phyloP scores from a whole-genome alignment of 2,888 invertebrate species.

The Epirrhoe tristata region DNA sequence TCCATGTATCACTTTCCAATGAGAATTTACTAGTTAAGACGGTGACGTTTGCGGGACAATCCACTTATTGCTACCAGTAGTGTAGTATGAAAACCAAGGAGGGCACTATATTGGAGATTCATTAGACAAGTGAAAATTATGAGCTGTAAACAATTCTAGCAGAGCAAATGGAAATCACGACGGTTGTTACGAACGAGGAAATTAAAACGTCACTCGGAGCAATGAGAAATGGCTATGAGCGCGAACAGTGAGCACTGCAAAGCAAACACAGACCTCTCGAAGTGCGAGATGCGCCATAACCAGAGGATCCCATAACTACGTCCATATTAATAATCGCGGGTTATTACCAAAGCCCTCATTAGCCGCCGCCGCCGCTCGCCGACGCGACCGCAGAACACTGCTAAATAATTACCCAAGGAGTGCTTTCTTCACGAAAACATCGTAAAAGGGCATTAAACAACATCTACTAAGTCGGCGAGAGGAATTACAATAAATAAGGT shows the following conservation, averaged over 20 bases:
- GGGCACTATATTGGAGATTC: slow-evolving; percentile 51
- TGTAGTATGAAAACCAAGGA: slow-evolving; percentile 53
- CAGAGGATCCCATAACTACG: slow-evolving; percentile 70
- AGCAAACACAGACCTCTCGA: slow-evolving; percentile 57
- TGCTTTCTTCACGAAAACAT: slow-evolving; percentile 81
- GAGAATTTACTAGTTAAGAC: slow-evolving; percentile 68
- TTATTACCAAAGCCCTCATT: slow-evolving; percentile 80
- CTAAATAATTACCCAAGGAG: slow-evolving; percentile 79
- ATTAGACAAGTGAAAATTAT: slow-evolving; percentile 47
- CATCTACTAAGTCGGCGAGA: slow-evolving; percentile 73
- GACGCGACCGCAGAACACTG: slow-evolving; percentile 81
- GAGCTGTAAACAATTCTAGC: slow-evolving; percentile 41
- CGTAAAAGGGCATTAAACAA: slow-evolving; percentile 74
- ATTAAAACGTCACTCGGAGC: slow-evolving; percentile 43
- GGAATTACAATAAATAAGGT: slow-evolving; percentile 80
- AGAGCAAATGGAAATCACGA: slow-evolving; percentile 42
- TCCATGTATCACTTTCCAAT: slow-evolving; percentile 70
- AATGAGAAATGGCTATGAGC: slow-evolving; percentile 45
- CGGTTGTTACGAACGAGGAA: slow-evolving; percentile 43
- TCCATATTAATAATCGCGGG: slow-evolving; percentile 79
- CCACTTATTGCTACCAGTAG: slow-evolving; percentile 53
- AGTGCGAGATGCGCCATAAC: slow-evolving; percentile 60
- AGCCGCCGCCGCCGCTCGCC: slow-evolving; percentile 68
- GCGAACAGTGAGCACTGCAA: slow-evolving; percentile 45
- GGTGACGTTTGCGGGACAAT: slow-evolving; percentile 62